Percentiles rank a stretch among this genome's conserved stretches.
Evolutionary conservation across 2,888 invertebrate genomes (phyloP).

Genomic region (Anorthoa munda): DNA sequence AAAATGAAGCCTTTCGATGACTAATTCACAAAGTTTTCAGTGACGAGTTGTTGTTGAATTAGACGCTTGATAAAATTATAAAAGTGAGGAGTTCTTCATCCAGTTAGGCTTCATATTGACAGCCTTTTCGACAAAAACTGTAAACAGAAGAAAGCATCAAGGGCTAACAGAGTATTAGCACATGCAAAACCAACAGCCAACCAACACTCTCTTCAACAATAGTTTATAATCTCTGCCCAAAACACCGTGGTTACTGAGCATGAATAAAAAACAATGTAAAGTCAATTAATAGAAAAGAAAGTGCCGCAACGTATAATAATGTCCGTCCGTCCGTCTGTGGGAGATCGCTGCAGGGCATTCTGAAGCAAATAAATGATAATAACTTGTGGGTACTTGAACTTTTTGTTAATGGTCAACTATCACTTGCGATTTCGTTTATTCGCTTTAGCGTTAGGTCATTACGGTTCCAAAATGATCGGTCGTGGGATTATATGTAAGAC

Average conservation of each 20-base stretch:
- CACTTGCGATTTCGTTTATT: conserved; percentile 45
- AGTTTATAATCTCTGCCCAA: conserved; percentile 16
- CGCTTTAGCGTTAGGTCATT: conserved; percentile 27
- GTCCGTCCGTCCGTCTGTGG: conserved; percentile 51
- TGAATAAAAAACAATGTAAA: conserved; percentile 66
- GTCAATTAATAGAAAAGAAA: conserved; percentile 73
- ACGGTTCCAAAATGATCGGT: not conserved
- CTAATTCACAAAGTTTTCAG: not conserved
- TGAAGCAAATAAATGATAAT: conserved; percentile 40
- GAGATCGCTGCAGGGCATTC: conserved; percentile 59
- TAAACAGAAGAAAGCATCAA: not conserved
- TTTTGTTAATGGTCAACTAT: conserved; percentile 45
- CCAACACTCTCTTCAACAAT: conserved; percentile 18
- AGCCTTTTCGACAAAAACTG: too few species aligned
- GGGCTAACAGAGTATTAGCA: not conserved
- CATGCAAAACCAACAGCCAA: conserved; percentile 15
- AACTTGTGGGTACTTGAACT: conserved; percentile 34
- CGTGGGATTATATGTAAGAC: not conserved
- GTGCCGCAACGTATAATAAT: conserved; percentile 63
- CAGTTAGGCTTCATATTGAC: not conserved
- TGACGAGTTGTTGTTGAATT: not conserved
- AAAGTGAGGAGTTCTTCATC: not conserved
- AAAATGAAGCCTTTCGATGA: not conserved
- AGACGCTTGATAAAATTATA: too few species aligned
- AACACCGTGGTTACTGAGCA: conserved; percentile 60